phyloP scores from a whole-genome alignment of 2,113 vertebrate genomes.

The Hemiprocne comata region DNA sequence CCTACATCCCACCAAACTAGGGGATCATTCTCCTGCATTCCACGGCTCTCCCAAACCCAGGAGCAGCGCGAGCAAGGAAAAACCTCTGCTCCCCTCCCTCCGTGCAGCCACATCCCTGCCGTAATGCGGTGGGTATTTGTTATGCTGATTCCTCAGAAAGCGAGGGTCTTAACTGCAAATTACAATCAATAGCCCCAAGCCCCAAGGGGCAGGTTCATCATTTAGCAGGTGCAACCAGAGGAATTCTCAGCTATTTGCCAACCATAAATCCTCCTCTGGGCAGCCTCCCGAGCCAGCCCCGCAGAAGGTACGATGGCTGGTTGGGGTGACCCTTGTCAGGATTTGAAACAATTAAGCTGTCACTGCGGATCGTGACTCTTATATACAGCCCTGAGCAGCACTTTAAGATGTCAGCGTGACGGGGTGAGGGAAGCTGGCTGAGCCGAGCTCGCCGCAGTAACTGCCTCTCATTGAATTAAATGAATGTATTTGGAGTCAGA shows the following conservation, averaged over 20 bases:
- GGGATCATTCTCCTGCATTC: not conserved
- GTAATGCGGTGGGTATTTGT: conserved; percentile 40
- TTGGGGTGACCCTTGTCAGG: conserved; percentile 59
- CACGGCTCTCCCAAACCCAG: not conserved
- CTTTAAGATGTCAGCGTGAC: conserved; percentile 16
- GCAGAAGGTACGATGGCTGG: not conserved
- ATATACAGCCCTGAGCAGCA: not conserved
- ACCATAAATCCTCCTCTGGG: conserved; percentile 39
- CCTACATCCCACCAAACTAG: not conserved
- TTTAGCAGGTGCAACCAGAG: conserved; percentile 37
- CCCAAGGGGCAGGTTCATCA: conserved; percentile 43
- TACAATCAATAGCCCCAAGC: conserved; percentile 53
- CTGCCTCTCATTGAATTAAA: conserved; percentile 63
- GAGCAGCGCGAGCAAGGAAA: not conserved
- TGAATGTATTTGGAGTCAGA: conserved; percentile 55
- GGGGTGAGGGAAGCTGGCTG: conserved; percentile 31
- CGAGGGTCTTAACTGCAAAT: conserved; percentile 63
- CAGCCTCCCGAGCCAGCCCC: conserved; percentile 2
- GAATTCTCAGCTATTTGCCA: conserved; percentile 51
- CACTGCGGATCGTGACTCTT: conserved; percentile 34
- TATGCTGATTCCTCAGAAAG: conserved; percentile 57
- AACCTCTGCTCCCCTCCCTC: not conserved
- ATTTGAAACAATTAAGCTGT: conserved; percentile 52
- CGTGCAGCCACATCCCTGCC: not conserved
- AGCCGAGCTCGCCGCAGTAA: not conserved